Evolutionary conservation across 2,888 invertebrate species (phyloP), one percentile per base, ranked within the genome.

Genomic region (Drosophila seclusa): DNA sequence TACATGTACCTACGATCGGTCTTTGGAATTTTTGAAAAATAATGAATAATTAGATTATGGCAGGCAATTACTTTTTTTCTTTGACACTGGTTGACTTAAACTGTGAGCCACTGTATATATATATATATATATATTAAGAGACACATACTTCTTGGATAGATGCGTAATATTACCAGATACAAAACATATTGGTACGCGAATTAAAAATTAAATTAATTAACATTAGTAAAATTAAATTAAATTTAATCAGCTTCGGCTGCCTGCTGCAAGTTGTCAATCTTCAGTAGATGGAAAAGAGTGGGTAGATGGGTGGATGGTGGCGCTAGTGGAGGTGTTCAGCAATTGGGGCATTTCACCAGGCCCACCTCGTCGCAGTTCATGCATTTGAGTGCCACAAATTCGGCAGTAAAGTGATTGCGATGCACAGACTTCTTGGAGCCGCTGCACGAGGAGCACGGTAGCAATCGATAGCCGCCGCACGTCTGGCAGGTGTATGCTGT

Each of bases 311-410:
- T 27, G n/a, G 18, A 11, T 24, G 18, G 18, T 27, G 36, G 21
- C 4, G 24, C 49, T 2, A 7, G 24, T 4, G 18, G 29, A 5
- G 18, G 24, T n/a, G 11, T 36, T 40, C 93, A 96, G 94, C 99
- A 99, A 74, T 96, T 95, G 82, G 96, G 96, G 93, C 99, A 99
- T 83, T 96, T 95, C 49, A 98, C 96, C 57, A 99, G 95, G 55
- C 99, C 99, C 60, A 98, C 98, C 93, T 98, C 98, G 92, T 99
- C 98, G 93, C 98, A 98, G 92, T 97, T 97, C 96, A 98, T 98
- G 93, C 98, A 98, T 91, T 97, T 97, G 83, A 99, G 95, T 24
- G 98, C 98, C 73, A 97, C 97, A 91, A 98, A 97, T 94, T 98
- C 98, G 38, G 97, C 96, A 0, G 98, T 98, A 93, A 98, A 99